phyloP scores from a whole-genome alignment of 1,140 invertebrate species.

The Lutraria rhynchaena region DNA sequence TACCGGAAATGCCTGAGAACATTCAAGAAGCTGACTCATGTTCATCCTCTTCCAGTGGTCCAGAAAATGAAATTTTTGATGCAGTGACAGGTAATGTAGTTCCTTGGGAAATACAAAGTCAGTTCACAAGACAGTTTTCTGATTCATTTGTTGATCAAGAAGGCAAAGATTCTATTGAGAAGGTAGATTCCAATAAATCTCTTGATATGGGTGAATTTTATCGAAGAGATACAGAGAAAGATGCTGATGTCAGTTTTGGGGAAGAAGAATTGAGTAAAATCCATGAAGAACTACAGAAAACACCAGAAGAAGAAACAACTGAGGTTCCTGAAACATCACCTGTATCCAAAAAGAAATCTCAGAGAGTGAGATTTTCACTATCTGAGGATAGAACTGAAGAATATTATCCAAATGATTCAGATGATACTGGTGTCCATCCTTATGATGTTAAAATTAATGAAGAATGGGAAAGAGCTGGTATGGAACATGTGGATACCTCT shows the following conservation, averaged over 20 bases:
- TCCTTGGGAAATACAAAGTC: slow-evolving; percentile 78
- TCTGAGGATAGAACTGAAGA: slow-evolving; percentile 52
- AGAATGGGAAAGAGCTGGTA: slow-evolving; percentile 41
- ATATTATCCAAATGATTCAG: slow-evolving; percentile 17
- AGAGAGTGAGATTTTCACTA: slow-evolving; percentile 65
- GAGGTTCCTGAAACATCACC: slow-evolving; percentile 45
- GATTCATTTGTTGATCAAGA: slow-evolving; percentile 74
- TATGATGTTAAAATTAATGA: slow-evolving; percentile 53
- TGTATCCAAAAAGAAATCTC: slow-evolving; percentile 50
- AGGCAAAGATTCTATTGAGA: slow-evolving; percentile 61
- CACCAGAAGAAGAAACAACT: neutral
- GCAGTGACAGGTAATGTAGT: slow-evolving; percentile 66
- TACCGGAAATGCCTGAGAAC: slow-evolving; percentile 38
- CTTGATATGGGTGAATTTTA: slow-evolving; percentile 78
- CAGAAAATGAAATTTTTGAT: slow-evolving; percentile 74
- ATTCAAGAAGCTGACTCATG: neutral
- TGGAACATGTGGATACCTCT: neutral
- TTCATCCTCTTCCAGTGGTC: slow-evolving; percentile 66
- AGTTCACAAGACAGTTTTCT: slow-evolving; percentile 78
- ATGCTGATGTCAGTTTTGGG: slow-evolving; percentile 41
- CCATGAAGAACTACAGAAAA: neutral
- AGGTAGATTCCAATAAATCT: slow-evolving; percentile 62
- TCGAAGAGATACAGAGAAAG: slow-evolving; percentile 60
- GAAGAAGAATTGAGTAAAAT: slow-evolving; percentile 12
- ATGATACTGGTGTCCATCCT: slow-evolving; percentile 21